Percentiles rank a stretch among this genome's conserved stretches.
phyloP scores from a whole-genome alignment of 2,113 vertebrate species.

The Tachuris rubrigastra region DNA sequence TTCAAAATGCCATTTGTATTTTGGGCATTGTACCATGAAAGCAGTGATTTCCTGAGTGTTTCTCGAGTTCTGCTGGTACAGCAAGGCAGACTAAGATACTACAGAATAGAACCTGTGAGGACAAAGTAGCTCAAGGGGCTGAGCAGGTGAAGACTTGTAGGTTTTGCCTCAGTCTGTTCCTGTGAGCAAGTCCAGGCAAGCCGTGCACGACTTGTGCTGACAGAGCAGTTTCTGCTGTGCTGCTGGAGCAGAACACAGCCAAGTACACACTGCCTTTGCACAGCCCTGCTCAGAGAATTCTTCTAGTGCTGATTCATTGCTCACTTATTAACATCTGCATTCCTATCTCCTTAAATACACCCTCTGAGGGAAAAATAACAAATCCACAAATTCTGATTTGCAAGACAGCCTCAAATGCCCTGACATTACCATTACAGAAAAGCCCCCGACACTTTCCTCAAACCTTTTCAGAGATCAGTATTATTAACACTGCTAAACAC shows the following conservation, averaged over 20 bases:
- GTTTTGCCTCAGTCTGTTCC: background rate
- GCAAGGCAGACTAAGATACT: background rate
- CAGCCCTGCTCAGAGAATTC: background rate
- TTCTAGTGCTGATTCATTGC: background rate
- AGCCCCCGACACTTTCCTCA: no score
- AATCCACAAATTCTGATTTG: background rate
- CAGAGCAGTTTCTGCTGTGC: background rate
- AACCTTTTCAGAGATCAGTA: background rate
- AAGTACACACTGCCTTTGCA: background rate
- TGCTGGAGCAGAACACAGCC: background rate
- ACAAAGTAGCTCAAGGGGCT: background rate
- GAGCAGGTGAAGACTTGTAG: background rate
- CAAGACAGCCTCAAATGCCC: background rate
- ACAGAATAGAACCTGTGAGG: background rate
- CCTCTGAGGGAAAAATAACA: background rate
- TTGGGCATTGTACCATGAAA: background rate
- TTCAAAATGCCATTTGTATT: background rate
- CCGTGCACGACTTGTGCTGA: background rate
- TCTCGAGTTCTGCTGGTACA: background rate
- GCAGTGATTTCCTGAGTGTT: fast-evolving
- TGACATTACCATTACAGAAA: background rate
- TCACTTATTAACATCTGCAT: background rate
- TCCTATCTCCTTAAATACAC: background rate
- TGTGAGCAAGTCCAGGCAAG: background rate
- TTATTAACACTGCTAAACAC: background rate